phyloP scores from a whole-genome alignment of 1,140 invertebrate species.

The Pollicipes pollicipes region DNA sequence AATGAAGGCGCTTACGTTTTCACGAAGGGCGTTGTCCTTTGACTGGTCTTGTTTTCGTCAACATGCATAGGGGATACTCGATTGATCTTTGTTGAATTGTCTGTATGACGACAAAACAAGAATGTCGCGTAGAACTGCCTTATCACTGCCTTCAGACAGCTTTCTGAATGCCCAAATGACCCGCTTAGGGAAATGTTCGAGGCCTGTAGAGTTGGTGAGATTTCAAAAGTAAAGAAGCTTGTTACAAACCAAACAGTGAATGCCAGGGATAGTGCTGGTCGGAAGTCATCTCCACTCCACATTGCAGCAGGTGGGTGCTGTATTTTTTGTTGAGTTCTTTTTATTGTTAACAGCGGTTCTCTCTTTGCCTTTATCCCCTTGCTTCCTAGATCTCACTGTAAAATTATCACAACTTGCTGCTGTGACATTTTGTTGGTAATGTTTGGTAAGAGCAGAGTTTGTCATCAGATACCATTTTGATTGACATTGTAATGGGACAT shows the following conservation, averaged over 20 bases:
- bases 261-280: constrained; percentile 80
- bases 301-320: constrained; percentile 82
- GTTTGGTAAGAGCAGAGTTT: no score
- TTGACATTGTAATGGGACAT: no score
- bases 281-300: constrained; percentile 88
- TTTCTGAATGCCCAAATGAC: constrained; percentile 29
- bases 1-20: no score
- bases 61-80: no score
- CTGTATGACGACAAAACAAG: constrained; percentile 20
- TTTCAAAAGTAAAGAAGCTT: constrained; percentile 76
- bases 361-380: constrained; percentile 8
- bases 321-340: constrained; percentile 6
- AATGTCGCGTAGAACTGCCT: constrained; percentile 19
- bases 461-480: no score
- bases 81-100: no score
- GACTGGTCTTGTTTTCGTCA: no score
- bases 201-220: constrained; percentile 87
- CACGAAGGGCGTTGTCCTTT: no score
- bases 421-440: no score
- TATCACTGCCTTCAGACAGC: constrained; percentile 19
- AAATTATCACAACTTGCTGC: constrained; percentile 2
- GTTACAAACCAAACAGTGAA: constrained; percentile 80
- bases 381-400: constrained; percentile 11
- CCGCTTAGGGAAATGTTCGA: constrained; percentile 80
- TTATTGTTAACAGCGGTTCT: neutral